These are phyloP conservation scores for Salmo trutta DNA, from an alignment of 2,797 vertebrate genomes.

Conservation along the genomic window DNA sequence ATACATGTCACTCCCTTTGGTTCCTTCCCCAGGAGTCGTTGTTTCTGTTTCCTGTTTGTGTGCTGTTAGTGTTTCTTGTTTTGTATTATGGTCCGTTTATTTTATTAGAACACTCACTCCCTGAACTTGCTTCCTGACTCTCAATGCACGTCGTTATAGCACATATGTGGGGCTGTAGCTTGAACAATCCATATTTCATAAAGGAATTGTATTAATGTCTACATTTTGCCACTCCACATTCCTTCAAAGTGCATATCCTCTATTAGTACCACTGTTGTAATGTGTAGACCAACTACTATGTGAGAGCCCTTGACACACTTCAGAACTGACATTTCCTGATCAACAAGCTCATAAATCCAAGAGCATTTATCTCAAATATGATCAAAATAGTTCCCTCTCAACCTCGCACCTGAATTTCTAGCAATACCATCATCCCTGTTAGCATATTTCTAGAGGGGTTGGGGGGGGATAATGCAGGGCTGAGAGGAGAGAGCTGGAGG, in stretches of 20 bases:
- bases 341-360: not conserved
- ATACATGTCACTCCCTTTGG: too few species aligned
- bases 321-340: not conserved
- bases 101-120: too few species aligned
- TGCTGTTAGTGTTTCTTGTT: too few species aligned
- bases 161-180: not conserved
- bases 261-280: not conserved
- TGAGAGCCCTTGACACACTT: not conserved
- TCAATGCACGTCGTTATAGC: not conserved
- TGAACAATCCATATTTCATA: not conserved
- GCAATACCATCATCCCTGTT: conserved; percentile 51
- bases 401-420: not conserved
- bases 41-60: too few species aligned
- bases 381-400: not conserved
- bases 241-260: too few species aligned
- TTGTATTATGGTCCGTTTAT: too few species aligned
- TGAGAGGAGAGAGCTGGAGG: conserved; percentile 59
- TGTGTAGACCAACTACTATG: not conserved
- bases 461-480: conserved; percentile 63
- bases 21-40: too few species aligned
- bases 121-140: too few species aligned
- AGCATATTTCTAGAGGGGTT: conserved; percentile 60
- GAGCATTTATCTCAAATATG: not conserved
- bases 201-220: too few species aligned
- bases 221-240: not conserved